Conservation (phyloP, 1,140 invertebrate species). For the Semibalanus balanoides region DNA sequence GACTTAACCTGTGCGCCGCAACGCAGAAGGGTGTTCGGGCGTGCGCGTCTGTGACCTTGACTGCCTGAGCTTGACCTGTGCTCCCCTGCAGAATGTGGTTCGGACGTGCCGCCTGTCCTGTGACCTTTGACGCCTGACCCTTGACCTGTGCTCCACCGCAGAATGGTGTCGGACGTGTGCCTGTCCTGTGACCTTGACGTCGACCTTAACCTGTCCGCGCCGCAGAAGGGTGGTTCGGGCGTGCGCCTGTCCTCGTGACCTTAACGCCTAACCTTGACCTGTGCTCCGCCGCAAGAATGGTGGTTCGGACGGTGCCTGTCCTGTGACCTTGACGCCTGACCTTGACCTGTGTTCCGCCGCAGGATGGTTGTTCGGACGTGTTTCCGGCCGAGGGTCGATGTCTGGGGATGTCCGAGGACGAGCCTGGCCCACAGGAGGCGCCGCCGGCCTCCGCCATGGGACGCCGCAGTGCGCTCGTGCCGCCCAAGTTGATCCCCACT, state of each 20-base stretch:
- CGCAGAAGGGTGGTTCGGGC: conserved; percentile 7
- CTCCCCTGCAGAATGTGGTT: too few species aligned
- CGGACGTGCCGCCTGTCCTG: too few species aligned
- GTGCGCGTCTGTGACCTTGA: too few species aligned
- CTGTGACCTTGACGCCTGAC: conserved; percentile 4
- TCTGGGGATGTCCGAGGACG: conserved; percentile 24
- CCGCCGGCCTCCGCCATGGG: conserved; percentile 34
- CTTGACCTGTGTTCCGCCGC: not conserved
- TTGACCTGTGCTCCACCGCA: too few species aligned
- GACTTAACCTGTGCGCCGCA: too few species aligned
- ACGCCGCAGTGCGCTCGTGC: conserved; percentile 33
- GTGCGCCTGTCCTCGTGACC: not conserved
- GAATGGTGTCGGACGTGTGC: not conserved
- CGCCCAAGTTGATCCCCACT: conserved; percentile 31
- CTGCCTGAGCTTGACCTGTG: too few species aligned
- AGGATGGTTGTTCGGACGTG: conserved; percentile 10
- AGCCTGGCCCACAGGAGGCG: conserved; percentile 16
- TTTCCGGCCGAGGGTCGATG: conserved; percentile 12
- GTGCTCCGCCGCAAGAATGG: too few species aligned
- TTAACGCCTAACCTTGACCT: too few species aligned
- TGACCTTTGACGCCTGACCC: too few species aligned
- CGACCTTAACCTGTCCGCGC: not conserved
- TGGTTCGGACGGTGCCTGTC: not conserved
- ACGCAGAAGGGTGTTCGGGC: too few species aligned
- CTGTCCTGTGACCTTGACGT: not conserved